Evolutionary conservation across 2,797 vertebrate species (phyloP), one percentile per base, ranked within the genome.

Genomic region (Dallia pectoralis): DNA sequence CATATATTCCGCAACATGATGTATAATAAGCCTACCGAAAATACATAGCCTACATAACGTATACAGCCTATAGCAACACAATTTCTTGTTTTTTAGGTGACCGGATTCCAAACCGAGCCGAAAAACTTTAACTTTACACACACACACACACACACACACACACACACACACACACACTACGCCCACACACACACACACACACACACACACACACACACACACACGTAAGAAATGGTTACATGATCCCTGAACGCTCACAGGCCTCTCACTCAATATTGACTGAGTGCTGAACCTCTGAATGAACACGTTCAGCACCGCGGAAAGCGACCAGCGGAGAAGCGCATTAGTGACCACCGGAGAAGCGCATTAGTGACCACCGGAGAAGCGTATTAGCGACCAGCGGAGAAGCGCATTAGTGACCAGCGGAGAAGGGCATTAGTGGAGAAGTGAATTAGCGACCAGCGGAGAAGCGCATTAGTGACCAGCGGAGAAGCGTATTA

Each of bases 251-350:
- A 29, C 29, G 68, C 68, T 30, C 49, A 70, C 49, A 56, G 40
- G 61, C 14, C 11, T 59, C 53, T 76, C 62, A 71, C 71, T 74
- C 78, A 79, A 76, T 79, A 79, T 74, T 79, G 74, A 75, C 66
- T 40, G 59, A 79, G 78, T 56, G 40, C 71, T 67, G 51, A 74
- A 74, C 61, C 67, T 12, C 25, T 18, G 49, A 36, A 69, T 33
- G 48, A 56, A 56, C 53, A 71, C 33, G 63, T 56, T 81, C 87
- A 87, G 87, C 80, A 90, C 87, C 83, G 76, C 15, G 86, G 86
- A 84, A 83, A 85, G 87, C 76, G 19, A 71, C 80, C 69, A 27
- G 40, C 4, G 69, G 7, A 29, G 25, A 44, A 44, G 44, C 14
- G 44, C 44, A 48, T 68, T 8, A 15, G 44, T 7, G 40, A 6